Conservation (phyloP, 2,113 vertebrate genomes). For the Candoia aspera region DNA sequence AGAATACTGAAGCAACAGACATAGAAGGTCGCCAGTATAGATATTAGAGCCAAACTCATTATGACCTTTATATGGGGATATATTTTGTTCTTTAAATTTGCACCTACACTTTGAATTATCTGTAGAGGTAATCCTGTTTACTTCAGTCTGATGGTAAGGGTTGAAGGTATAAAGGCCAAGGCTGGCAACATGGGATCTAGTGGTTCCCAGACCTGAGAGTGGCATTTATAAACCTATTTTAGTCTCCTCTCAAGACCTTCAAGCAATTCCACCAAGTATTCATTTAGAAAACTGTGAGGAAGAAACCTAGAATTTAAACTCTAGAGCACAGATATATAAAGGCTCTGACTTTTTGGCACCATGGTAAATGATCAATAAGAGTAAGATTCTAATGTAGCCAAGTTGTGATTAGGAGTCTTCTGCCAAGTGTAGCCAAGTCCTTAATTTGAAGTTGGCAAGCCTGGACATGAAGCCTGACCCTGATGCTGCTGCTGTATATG, state of each 20-base stretch:
- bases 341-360: neutral
- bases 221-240: neutral
- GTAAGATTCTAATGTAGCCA: neutral
- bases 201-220: neutral
- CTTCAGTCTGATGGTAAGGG: neutral
- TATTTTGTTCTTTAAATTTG: neutral
- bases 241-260: neutral
- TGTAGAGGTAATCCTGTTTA: neutral
- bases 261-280: neutral
- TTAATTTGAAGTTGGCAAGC: neutral
- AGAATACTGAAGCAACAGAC: neutral
- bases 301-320: neutral
- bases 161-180: neutral
- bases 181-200: neutral
- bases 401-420: neutral
- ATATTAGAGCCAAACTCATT: neutral
- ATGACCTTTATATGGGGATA: constrained; percentile 7
- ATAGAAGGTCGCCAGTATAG: neutral
- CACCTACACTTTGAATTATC: neutral
- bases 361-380: neutral
- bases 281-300: neutral
- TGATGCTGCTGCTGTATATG: neutral
- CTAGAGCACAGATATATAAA: neutral
- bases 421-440: neutral
- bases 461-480: neutral